Evolutionary conservation across 2,888 invertebrate genomes (phyloP).

Genomic region (Hyles lineata): DNA sequence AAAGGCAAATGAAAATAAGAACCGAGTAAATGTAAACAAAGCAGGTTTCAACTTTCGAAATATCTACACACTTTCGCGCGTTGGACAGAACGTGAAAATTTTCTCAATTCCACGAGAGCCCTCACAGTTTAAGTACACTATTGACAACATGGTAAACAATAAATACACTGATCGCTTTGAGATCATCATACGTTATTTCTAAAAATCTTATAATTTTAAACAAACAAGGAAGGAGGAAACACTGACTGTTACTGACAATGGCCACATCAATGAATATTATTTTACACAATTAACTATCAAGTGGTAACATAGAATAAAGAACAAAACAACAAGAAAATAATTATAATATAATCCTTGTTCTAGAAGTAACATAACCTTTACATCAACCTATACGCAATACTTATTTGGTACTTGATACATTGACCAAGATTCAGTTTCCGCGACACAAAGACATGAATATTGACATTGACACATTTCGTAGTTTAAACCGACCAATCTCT

Average conservation of each 20-base stretch:
- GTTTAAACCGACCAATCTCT: slow-evolving; percentile 60
- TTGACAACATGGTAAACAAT: slow-evolving; percentile 78
- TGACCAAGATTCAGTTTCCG: slow-evolving; percentile 25
- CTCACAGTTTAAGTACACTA: slow-evolving; percentile 76
- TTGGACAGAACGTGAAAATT: slow-evolving; percentile 39
- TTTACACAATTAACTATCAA: slow-evolving; percentile 59
- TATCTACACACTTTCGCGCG: slow-evolving; percentile 40
- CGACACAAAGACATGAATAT: slow-evolving; percentile 46
- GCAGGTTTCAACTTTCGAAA: slow-evolving; percentile 30
- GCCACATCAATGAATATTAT: slow-evolving; percentile 69
- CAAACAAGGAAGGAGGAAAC: slow-evolving; percentile 44
- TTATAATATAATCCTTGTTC: slow-evolving; percentile 39
- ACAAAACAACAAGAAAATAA: slow-evolving; percentile 63
- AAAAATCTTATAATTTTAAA: slow-evolving; percentile 74
- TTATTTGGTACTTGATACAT: slow-evolving; percentile 34
- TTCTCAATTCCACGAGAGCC: slow-evolving; percentile 36
- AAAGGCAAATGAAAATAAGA: neutral
- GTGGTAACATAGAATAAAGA: slow-evolving; percentile 75
- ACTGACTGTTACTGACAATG: slow-evolving; percentile 71
- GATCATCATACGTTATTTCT: slow-evolving; percentile 77
- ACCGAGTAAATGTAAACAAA: neutral
- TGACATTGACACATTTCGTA: slow-evolving; percentile 42
- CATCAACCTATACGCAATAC: slow-evolving; percentile 37
- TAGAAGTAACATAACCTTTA: slow-evolving; percentile 39
- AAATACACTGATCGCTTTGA: slow-evolving; percentile 84